Evolutionary conservation across 2,888 invertebrate species (phyloP), one percentile per base, ranked within the genome.

Genomic region (Patella caerulea): DNA sequence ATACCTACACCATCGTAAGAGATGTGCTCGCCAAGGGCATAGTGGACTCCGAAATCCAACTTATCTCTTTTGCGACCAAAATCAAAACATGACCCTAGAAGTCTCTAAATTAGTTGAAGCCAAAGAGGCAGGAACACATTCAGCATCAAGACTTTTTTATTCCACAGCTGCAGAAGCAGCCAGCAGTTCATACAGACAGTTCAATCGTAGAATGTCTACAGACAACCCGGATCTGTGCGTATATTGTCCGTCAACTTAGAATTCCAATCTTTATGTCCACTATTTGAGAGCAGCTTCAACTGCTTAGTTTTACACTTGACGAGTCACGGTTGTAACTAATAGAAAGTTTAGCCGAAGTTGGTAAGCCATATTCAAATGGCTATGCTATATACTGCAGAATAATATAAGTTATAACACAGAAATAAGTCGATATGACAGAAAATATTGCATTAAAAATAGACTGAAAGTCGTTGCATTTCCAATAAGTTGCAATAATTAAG

Each of bases 191-290:
- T 81, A 79, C 59, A 45, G 72, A 34, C 72, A 54, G 55, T 24
- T 24, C 34, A 73, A 75, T 56, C 73, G 72, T 17, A 1, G 54
- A 2, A 71, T 56, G 24, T 24, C 72, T 15, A 34, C 14, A 52
- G 53, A 75, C n/a, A 45, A 71, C 59, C 24, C 56, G 9, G 79
- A 80, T 17, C 9, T 45, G 15, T 83, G 83, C 29, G n/a, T 56
- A 34, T 85, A 87, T 73, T 85, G 85, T 1, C 71, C 84, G 85
- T 14, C 78, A 74, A n/a, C 70, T 12, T 29, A 84, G 84, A 34
- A 34, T 4, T 34, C 34, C 34, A 34, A 34, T 34, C 34, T 34
- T 34, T 34, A 34, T 5, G 34, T 34, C 4, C 34, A 34, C 34
- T 34, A 34, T 34, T 34, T 3, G 4, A 34, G 34, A 34, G 34